These are phyloP conservation scores for Drosophila nikananu DNA, from an alignment of 1,140 invertebrate species.

Conservation along the genomic window DNA sequence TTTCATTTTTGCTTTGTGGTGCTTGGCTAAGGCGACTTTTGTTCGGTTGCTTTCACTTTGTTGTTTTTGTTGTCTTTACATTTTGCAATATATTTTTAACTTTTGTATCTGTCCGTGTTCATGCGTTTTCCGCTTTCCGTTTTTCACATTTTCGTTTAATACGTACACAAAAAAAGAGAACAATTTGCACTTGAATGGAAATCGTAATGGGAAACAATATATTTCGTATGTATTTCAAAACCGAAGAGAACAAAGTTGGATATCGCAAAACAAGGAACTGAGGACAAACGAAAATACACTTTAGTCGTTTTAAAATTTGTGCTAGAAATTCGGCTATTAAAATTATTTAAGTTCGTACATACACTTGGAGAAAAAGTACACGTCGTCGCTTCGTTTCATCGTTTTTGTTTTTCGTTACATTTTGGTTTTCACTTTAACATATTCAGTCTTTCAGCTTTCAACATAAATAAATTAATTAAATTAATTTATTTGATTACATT, in stretches of 20 bases:
- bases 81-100: slow-evolving; percentile 77
- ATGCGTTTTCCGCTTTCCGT: slow-evolving; percentile 37
- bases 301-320: slow-evolving; percentile 69
- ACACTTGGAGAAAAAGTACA: slow-evolving; percentile 72
- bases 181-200: slow-evolving; percentile 52
- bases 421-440: slow-evolving; percentile 74
- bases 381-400: slow-evolving; percentile 41
- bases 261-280: neutral
- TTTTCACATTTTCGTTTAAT: slow-evolving; percentile 51
- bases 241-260: neutral
- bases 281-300: slow-evolving; percentile 31
- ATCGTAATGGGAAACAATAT: slow-evolving; percentile 18
- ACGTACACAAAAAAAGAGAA: slow-evolving; percentile 49
- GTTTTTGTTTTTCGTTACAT: slow-evolving; percentile 51
- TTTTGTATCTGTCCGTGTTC: slow-evolving; percentile 57
- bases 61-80: slow-evolving; percentile 74
- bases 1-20: slow-evolving; percentile 79
- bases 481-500: slow-evolving; percentile 83
- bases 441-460: slow-evolving; percentile 84
- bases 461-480: slow-evolving; percentile 83
- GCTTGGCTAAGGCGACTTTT: slow-evolving; percentile 84
- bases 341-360: slow-evolving; percentile 79
- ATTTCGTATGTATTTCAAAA: neutral
- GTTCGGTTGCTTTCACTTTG: slow-evolving; percentile 73
- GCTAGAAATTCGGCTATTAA: slow-evolving; percentile 84